These are phyloP conservation scores for Copidosoma aretas DNA, from an alignment of 2,888 invertebrate species.

Conservation along the genomic window DNA sequence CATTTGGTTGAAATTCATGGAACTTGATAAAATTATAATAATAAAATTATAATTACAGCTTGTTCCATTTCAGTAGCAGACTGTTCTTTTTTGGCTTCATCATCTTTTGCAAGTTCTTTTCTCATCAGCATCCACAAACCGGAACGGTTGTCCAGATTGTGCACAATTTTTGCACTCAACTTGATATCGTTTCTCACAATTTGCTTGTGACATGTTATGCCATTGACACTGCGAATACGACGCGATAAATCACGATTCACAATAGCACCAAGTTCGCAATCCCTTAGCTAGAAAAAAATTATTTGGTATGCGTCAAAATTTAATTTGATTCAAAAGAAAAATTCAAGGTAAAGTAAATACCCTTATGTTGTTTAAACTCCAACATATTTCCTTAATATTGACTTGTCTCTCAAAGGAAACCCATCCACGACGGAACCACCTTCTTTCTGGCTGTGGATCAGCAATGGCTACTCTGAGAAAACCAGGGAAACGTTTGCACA, in stretches of 20 bases:
- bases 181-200: slow-evolving; percentile 92
- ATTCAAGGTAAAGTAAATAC: slow-evolving; percentile 61
- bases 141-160: slow-evolving; percentile 86
- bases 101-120: slow-evolving; percentile 52
- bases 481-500: slow-evolving; percentile 90
- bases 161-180: slow-evolving; percentile 87
- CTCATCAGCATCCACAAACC: slow-evolving; percentile 75
- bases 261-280: slow-evolving; percentile 92
- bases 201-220: slow-evolving; percentile 86
- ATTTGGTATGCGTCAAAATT: neutral
- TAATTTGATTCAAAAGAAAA: slow-evolving; percentile 1
- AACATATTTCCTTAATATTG: slow-evolving; percentile 99
- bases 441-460: slow-evolving; percentile 94
- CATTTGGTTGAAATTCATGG: neutral
- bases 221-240: slow-evolving; percentile 89
- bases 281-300: slow-evolving; percentile 71
- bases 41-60: slow-evolving; percentile 47
- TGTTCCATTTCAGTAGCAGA: slow-evolving; percentile 53
- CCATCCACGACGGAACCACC: slow-evolving; percentile 98
- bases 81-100: slow-evolving; percentile 50
- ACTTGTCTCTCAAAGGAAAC: slow-evolving; percentile 96
- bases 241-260: slow-evolving; percentile 96
- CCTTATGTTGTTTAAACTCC: slow-evolving; percentile 95
- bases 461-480: slow-evolving; percentile 95
- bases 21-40: neutral